Percentiles rank a stretch among this genome's conserved stretches.
Evolutionary conservation across 2,888 invertebrate species (phyloP).

Genomic region (Spodoptera picta): DNA sequence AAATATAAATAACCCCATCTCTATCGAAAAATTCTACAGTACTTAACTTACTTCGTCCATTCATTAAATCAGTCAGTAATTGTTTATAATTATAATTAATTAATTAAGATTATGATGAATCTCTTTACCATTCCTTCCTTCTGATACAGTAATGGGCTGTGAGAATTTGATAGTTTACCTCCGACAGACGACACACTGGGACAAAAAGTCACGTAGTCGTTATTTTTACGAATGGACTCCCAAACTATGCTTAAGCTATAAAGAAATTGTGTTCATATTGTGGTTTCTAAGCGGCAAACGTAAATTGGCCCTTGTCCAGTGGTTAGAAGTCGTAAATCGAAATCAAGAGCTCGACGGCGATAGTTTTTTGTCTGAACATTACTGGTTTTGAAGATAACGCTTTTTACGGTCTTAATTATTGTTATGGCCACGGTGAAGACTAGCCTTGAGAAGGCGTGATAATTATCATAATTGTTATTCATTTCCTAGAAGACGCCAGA

Average conservation of each 20-base stretch:
- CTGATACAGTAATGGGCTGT: slow-evolving; percentile 75
- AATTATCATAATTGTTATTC: slow-evolving; percentile 83
- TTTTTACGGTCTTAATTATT: slow-evolving; percentile 84
- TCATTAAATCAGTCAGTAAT: slow-evolving; percentile 84
- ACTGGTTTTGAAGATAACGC: slow-evolving; percentile 82
- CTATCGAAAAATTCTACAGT: slow-evolving; percentile 69
- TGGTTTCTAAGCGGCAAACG: slow-evolving; percentile 29
- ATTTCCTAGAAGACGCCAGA: slow-evolving; percentile 70
- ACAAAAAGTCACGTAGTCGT: slow-evolving; percentile 35
- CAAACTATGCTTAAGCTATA: slow-evolving; percentile 34
- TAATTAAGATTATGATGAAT: slow-evolving; percentile 80
- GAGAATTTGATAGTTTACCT: slow-evolving; percentile 83
- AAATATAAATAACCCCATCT: slow-evolving; percentile 63
- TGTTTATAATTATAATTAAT: slow-evolving; percentile 87
- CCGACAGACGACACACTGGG: slow-evolving; percentile 35
- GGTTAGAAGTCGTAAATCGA: slow-evolving; percentile 74
- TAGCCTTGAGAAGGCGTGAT: slow-evolving; percentile 76
- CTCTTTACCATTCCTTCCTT: slow-evolving; percentile 74
- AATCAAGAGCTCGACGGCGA: slow-evolving; percentile 75
- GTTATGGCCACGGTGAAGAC: slow-evolving; percentile 75
- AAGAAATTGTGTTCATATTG: slow-evolving; percentile 39
- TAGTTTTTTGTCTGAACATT: slow-evolving; percentile 83
- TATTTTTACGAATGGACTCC: slow-evolving; percentile 13
- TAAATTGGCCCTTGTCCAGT: slow-evolving; percentile 58
- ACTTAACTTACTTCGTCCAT: slow-evolving; percentile 76